Evolutionary conservation across 1,140 invertebrate genomes (phyloP), one percentile per base, ranked within the genome.

Genomic region (Drosophila sturtevanti): DNA sequence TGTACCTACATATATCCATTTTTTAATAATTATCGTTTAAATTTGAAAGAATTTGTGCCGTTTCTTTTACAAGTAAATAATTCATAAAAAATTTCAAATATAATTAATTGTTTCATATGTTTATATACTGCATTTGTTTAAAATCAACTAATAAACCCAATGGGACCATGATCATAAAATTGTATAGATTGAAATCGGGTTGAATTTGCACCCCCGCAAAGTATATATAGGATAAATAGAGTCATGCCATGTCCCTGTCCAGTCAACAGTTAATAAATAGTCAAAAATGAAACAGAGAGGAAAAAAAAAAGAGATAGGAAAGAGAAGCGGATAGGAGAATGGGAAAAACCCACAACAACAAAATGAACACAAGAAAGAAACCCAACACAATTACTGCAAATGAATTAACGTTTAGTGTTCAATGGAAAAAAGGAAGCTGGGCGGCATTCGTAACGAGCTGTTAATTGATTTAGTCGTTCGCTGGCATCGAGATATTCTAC

Each of bases 251-350:
- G 66, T 62, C 68, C 60, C 21, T 56, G 21, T 44, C 58, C 71
- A 87, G 65, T 86, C 79, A 86, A 86, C 82, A 82, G 82, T 86
- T 82, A 86, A 86, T 86, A 86, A 86, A 86, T 86, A 87, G 79
- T 68, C 63, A 35, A 48, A 48, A 48, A 18, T 14, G n/a, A 14
- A 14, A 5, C 38, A 16, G 38, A 7, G 16, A 44, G 38, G 38
- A 44, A 14, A 7, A 31, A 16, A 44, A n/a, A n/a, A 38, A n/a
- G 12, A 38, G 37, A 38, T n/a, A 4, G 12, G 14, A n/a, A 44
- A 18, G 14, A 16, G 38, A 44, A 6, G 41, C 14, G 41, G 14
- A 44, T 44, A 9, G 41, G 18, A 48, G 12, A 14, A 7, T 21
- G 18, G 51, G 38, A 21, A 67, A 68, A 81, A 77, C 78, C 78